These are phyloP conservation scores for Melopsittacus undulatus DNA, from an alignment of 2,797 vertebrate species.

Conservation along the genomic window DNA sequence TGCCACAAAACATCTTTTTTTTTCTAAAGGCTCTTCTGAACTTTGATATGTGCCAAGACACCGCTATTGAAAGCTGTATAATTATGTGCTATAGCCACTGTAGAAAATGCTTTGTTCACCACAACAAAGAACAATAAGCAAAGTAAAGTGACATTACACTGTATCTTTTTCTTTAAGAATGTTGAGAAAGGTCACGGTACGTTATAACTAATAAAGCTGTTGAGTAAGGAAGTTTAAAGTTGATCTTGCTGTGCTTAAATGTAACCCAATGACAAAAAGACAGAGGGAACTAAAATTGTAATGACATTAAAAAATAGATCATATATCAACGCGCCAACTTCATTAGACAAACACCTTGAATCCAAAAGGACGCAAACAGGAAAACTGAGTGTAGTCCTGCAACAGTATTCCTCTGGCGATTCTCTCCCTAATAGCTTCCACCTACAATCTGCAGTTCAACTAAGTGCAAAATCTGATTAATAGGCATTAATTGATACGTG, in stretches of 20 bases:
- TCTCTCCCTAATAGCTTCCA: constrained; percentile 31
- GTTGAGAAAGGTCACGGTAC: constrained; percentile 81
- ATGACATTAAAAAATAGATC: constrained; percentile 77
- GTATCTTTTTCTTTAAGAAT: constrained; percentile 87
- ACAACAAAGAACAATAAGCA: constrained; percentile 87
- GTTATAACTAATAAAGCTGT: constrained; percentile 84
- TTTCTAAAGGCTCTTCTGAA: constrained; percentile 87
- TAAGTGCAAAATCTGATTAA: constrained; percentile 54
- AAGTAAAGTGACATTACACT: constrained; percentile 84
- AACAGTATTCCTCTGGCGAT: not conserved
- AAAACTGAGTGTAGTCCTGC: not conserved
- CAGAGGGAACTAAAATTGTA: constrained; percentile 76
- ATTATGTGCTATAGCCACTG: constrained; percentile 86
- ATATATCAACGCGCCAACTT: constrained; percentile 70
- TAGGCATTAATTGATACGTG: constrained; percentile 53
- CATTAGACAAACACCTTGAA: constrained; percentile 77
- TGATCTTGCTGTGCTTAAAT: constrained; percentile 79
- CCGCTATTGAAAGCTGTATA: constrained; percentile 86
- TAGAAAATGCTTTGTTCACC: constrained; percentile 84
- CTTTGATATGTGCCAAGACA: constrained; percentile 89
- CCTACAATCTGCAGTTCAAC: constrained; percentile 22
- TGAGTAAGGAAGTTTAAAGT: constrained; percentile 85
- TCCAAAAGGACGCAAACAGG: constrained; percentile 62
- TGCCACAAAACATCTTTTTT: constrained; percentile 94
- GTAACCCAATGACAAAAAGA: constrained; percentile 80